Conservation (phyloP, 2,888 invertebrate genomes). For the Eupithecia exiguata region DNA sequence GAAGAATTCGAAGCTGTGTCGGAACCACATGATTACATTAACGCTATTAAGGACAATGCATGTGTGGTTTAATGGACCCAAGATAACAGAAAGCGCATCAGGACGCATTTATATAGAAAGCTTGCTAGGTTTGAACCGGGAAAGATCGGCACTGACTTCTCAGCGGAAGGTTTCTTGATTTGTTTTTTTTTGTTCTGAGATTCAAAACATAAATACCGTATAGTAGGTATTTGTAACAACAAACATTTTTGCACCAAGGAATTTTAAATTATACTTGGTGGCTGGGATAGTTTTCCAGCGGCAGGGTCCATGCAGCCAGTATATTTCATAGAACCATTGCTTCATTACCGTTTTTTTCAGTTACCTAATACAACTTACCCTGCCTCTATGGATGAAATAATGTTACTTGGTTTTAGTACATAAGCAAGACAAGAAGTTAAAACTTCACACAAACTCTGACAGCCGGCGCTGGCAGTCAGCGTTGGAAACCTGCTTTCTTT, state of each 20-base stretch:
- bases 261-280: not conserved
- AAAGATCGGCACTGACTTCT: not conserved
- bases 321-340: not conserved
- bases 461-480: not conserved
- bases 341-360: not conserved
- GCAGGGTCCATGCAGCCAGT: not conserved
- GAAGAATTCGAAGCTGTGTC: conserved; percentile 23
- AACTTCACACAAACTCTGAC: not conserved
- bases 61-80: conserved; percentile 50
- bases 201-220: not conserved
- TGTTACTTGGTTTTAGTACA: too few species aligned
- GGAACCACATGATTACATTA: conserved; percentile 35
- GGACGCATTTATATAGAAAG: not conserved
- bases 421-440: not conserved
- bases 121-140: not conserved
- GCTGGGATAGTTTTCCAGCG: not conserved
- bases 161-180: not conserved
- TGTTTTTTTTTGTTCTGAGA: not conserved
- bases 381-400: not conserved
- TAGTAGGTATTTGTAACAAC: too few species aligned
- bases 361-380: not conserved
- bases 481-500: not conserved
- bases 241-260: too few species aligned
- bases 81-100: conserved; percentile 72
- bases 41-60: conserved; percentile 55